phyloP scores from a whole-genome alignment of 2,797 vertebrate genomes.

The Thripadectes ignobilis region DNA sequence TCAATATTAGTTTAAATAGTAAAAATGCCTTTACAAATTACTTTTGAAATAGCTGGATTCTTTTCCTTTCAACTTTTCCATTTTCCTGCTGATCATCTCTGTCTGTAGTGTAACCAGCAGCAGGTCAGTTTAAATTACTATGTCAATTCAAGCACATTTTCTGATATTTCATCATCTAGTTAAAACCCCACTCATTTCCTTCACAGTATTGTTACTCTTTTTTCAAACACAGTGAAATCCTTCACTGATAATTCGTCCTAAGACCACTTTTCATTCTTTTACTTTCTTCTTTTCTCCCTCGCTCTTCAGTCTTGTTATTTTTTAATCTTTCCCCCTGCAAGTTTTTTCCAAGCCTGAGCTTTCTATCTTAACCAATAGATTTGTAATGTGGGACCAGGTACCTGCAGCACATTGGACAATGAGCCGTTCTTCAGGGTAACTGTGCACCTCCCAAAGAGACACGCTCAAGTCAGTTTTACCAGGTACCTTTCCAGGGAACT shows the following conservation, averaged over 20 bases:
- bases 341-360: not conserved
- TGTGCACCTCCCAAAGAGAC: not conserved
- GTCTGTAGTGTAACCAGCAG: not conserved
- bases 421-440: rapidly evolving
- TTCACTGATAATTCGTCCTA: not conserved
- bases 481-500: not conserved
- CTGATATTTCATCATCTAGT: not conserved
- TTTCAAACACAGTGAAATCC: not conserved
- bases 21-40: not conserved
- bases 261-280: not conserved
- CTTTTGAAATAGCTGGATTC: not conserved
- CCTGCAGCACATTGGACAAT: rapidly evolving
- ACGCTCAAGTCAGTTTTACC: not conserved
- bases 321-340: not conserved
- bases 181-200: not conserved
- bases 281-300: not conserved
- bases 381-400: not conserved
- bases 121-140: not conserved
- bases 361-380: not conserved
- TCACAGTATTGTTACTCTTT: not conserved
- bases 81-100: not conserved
- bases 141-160: not conserved
- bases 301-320: not conserved
- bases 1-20: not conserved
- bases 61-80: not conserved